A percentile compares a stretch with the other conserved stretches of the same genome.
Evolutionary conservation across 2,888 invertebrate species (phyloP).

Genomic region (Eristalis arbustorum): DNA sequence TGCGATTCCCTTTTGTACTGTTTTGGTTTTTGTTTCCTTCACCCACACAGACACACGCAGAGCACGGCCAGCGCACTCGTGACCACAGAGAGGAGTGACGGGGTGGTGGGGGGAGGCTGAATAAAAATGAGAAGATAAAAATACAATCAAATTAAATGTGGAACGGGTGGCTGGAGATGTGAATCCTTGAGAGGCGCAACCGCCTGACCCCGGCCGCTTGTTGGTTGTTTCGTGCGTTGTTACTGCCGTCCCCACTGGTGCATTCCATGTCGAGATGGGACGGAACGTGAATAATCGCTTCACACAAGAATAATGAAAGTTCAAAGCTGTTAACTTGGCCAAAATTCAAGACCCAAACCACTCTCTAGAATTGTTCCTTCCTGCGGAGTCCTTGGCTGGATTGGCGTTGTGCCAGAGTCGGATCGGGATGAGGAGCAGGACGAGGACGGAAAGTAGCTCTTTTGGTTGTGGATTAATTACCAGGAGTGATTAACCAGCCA

Average conservation of each 20-base stretch:
- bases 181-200: not conserved
- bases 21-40: not conserved
- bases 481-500: constrained; percentile 58
- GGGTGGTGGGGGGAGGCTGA: not conserved
- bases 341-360: constrained; percentile 55
- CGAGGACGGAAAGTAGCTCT: not conserved
- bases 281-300: constrained; percentile 52
- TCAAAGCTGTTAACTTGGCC: constrained; percentile 46
- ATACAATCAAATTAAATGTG: constrained; percentile 52
- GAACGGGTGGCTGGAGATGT: not conserved
- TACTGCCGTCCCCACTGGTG: no score
- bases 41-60: not conserved
- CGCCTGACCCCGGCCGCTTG: constrained; percentile 15
- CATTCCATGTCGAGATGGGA: constrained; percentile 23
- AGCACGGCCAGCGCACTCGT: not conserved
- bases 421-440: not conserved
- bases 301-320: constrained; percentile 47
- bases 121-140: constrained; percentile 14
- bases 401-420: not conserved
- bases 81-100: not conserved
- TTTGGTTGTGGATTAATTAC: constrained; percentile 53
- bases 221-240: constrained; percentile 1
- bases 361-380: constrained; percentile 27
- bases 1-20: constrained; percentile 32
- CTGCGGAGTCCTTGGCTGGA: constrained; percentile 28